Evolutionary conservation across 2,797 vertebrate species (phyloP).

Genomic region (Cyprinodon diabolis): DNA sequence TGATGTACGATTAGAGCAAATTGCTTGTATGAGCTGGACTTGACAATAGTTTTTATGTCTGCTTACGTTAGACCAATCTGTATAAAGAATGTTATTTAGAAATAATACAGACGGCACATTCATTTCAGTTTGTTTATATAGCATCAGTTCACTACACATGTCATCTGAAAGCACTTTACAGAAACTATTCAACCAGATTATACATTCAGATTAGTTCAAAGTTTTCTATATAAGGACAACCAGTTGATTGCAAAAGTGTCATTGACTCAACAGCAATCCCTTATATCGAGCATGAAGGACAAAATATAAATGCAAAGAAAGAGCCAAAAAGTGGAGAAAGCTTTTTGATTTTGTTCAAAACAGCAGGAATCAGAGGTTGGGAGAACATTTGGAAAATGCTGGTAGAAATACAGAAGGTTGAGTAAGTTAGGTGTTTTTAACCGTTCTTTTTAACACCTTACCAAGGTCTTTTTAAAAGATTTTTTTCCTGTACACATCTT

Average conservation of each 20-base stretch:
- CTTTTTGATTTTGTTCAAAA: slow-evolving; percentile 4
- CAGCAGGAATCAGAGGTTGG: not conserved
- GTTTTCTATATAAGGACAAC: too few relatives aligned
- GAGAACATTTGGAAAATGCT: not conserved
- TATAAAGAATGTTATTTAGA: not conserved
- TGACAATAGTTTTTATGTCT: not conserved
- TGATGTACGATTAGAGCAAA: not conserved
- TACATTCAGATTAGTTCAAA: too few relatives aligned
- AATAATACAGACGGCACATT: not conserved
- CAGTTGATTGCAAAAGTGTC: too few relatives aligned
- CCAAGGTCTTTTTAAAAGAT: not conserved
- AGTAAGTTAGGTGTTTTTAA: not conserved
- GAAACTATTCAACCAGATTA: too few relatives aligned
- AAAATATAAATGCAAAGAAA: not conserved
- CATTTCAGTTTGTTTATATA: too few relatives aligned
- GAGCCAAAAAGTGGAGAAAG: not conserved
- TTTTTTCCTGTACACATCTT: not conserved
- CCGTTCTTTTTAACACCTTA: not conserved
- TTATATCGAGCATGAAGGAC: too few relatives aligned
- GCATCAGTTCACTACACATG: too few relatives aligned
- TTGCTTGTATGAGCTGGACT: not conserved
- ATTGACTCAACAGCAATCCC: too few relatives aligned
- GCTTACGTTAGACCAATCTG: not conserved
- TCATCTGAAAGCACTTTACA: too few relatives aligned
- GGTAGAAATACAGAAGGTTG: not conserved